Evolutionary conservation across 23 tunicate genomes (phyloP).

Genomic region (Ascidia mentula): DNA sequence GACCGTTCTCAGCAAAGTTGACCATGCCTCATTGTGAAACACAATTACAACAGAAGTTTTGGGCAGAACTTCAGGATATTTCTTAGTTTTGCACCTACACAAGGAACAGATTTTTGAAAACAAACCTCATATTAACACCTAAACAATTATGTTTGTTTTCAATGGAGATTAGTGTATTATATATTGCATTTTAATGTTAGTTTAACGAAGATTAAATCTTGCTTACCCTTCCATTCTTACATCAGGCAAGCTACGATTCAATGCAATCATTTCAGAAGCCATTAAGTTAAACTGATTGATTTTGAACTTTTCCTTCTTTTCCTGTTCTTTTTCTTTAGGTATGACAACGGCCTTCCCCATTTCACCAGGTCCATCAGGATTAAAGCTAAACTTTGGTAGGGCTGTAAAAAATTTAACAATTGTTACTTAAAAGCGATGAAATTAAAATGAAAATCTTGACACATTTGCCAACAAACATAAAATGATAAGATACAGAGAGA

Average conservation of each 20-base stretch:
- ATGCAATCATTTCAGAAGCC: constrained; percentile 98
- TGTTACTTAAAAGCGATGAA: too few species aligned
- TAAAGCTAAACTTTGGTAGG: constrained; percentile 41
- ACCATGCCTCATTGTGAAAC: constrained; percentile 86
- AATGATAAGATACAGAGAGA: too few species aligned
- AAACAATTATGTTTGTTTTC: too few species aligned
- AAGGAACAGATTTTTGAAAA: too few species aligned
- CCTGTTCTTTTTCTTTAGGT: constrained; percentile 81
- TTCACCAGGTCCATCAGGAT: constrained; percentile 93
- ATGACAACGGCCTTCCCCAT: constrained; percentile 94
- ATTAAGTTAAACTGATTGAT: constrained; percentile 93
- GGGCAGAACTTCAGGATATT: constrained; percentile 59
- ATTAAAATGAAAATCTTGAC: too few species aligned
- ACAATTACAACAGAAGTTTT: constrained; percentile 74
- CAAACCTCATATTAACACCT: too few species aligned
- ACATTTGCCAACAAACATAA: too few species aligned
- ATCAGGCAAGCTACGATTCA: constrained; percentile 90
- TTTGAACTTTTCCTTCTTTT: constrained; percentile 86
- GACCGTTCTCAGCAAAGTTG: constrained; percentile 85
- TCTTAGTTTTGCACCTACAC: constrained; percentile 42
- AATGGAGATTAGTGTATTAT: too few species aligned
- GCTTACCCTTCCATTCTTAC: constrained; percentile 75
- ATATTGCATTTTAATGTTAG: background rate
- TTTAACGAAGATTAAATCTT: too few species aligned
- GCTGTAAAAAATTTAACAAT: constrained; percentile 16